phyloP scores from a whole-genome alignment of 2,113 vertebrate genomes.

The Otis tarda region DNA sequence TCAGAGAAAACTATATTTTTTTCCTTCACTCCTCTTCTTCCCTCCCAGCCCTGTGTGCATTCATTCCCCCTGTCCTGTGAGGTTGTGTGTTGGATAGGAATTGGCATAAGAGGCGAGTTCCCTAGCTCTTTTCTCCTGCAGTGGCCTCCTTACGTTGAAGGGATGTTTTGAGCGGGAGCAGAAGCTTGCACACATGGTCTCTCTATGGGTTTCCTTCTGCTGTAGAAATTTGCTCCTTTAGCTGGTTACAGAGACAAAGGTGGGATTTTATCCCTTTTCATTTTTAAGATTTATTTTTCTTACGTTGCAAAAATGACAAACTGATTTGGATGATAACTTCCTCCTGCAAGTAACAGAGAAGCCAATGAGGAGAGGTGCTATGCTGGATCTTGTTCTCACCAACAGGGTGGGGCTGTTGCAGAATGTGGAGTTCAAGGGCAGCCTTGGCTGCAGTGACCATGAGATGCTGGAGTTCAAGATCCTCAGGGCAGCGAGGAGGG shows the following conservation, averaged over 20 bases:
- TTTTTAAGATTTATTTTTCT: background rate
- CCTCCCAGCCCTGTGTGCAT: rapidly evolving
- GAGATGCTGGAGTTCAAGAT: no score
- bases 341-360: no score
- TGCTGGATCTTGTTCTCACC: no score
- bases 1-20: background rate
- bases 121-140: background rate
- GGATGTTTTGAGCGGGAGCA: background rate
- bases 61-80: background rate
- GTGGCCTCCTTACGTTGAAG: background rate
- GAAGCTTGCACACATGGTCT: background rate
- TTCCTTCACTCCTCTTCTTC: background rate
- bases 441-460: no score
- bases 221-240: background rate
- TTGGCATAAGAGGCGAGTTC: background rate
- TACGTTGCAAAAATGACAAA: background rate
- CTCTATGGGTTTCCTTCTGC: background rate
- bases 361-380: no score
- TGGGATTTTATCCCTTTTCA: background rate
- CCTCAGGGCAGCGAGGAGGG: no score
- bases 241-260: background rate
- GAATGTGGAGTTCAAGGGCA: no score
- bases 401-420: no score
- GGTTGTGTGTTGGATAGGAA: background rate
- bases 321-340: background rate